Percentiles rank a stretch among this genome's conserved stretches.
Conservation (phyloP, 2,888 invertebrate species). For the Euzophera pinguis region DNA sequence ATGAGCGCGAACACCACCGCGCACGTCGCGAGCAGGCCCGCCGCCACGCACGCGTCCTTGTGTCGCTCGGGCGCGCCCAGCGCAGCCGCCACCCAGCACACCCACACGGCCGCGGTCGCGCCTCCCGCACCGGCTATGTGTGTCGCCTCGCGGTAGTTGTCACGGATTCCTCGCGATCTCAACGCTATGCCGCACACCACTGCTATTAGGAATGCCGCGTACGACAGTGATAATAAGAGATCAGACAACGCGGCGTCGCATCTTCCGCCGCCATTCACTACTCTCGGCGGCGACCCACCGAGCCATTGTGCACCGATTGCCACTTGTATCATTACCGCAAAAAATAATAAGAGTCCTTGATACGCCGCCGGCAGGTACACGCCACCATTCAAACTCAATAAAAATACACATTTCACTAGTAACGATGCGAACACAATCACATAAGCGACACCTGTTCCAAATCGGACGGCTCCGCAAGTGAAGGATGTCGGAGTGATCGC, state of each 20-base stretch:
- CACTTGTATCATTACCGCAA: constrained; percentile 94
- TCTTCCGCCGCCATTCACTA: constrained; percentile 48
- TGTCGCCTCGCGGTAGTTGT: constrained; percentile 95
- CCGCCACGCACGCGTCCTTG: constrained; percentile 93
- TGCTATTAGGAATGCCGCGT: constrained; percentile 91
- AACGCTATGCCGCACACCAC: constrained; percentile 92
- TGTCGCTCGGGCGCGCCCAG: constrained; percentile 88
- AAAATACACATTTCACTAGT: constrained; percentile 95
- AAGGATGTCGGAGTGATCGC: constrained; percentile 88
- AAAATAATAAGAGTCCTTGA: constrained; percentile 92
- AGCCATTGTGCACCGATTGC: constrained; percentile 92
- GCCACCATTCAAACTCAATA: constrained; percentile 93
- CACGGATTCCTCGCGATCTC: constrained; percentile 92
- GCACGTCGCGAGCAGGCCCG: constrained; percentile 91
- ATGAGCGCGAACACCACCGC: constrained; percentile 93
- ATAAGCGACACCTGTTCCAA: constrained; percentile 90
- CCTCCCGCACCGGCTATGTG: constrained; percentile 95
- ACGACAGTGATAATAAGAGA: constrained; percentile 87
- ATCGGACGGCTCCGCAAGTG: constrained; percentile 90
- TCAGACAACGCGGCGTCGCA: constrained; percentile 86
- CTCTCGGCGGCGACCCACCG: constrained; percentile 86
- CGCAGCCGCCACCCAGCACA: constrained; percentile 91
- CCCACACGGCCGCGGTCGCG: constrained; percentile 92
- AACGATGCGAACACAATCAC: constrained; percentile 94
- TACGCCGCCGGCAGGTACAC: constrained; percentile 96